These are phyloP conservation scores for Iselma pallidipennis DNA, from an alignment of 2,888 invertebrate genomes.

Conservation along the genomic window DNA sequence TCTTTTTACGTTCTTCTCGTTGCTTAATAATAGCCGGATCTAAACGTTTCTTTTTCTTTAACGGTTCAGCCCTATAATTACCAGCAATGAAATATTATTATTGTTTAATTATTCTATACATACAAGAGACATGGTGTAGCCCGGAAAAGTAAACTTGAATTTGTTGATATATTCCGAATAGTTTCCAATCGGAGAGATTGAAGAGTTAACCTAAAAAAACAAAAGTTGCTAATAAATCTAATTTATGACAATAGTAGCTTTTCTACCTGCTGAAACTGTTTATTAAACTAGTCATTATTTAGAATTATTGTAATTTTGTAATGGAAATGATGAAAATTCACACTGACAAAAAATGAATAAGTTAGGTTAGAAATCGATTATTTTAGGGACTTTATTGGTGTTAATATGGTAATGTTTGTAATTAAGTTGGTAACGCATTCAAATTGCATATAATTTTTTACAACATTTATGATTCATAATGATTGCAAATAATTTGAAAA, in stretches of 20 bases:
- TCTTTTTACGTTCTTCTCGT: slow-evolving; percentile 80
- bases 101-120: slow-evolving; percentile 27
- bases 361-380: too few species aligned
- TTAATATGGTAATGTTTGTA: too few species aligned
- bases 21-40: slow-evolving; percentile 81
- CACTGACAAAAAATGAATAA: too few species aligned
- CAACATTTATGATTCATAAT: too few species aligned
- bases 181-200: slow-evolving; percentile 2
- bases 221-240: not conserved
- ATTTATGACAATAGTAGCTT: not conserved
- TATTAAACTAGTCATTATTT: slow-evolving; percentile 14
- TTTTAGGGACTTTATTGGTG: too few species aligned
- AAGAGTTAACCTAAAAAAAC: slow-evolving; percentile 24
- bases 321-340: too few species aligned
- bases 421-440: too few species aligned
- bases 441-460: too few species aligned
- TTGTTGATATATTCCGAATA: slow-evolving; percentile 45
- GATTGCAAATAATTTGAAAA: too few species aligned
- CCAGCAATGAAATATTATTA: slow-evolving; percentile 9
- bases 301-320: too few species aligned
- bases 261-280: not conserved
- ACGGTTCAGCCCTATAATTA: slow-evolving; percentile 79
- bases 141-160: slow-evolving; percentile 48
- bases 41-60: slow-evolving; percentile 86
- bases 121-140: slow-evolving; percentile 52